Evolutionary conservation across 1,140 invertebrate genomes (phyloP), one percentile per base, ranked within the genome.

Genomic region (Orius laevigatus): DNA sequence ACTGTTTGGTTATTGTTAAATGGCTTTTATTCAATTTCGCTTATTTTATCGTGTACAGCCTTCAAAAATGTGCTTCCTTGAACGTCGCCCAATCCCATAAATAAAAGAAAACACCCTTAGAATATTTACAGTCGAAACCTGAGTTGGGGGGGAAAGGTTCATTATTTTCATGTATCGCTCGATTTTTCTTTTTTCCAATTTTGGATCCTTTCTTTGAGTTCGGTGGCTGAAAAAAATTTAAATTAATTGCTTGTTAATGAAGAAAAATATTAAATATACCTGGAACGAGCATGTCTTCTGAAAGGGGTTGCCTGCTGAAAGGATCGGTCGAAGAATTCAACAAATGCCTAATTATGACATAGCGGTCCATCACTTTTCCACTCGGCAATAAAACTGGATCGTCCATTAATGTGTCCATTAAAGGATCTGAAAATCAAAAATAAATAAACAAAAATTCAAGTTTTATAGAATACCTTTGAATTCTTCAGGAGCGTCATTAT

Each of bases 371-470:
- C 2, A 96, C 73, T 58, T 86, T 87, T 49, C 93, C 93, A 48
- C 89, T 90, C 8, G 93, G 93, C 51, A 98, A 68, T 49, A 82
- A 70, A 0, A 98, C 92, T 2, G 94, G 94, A 64, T 98, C 91
- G 1, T 81, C 81, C 93, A 98, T 97, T 14, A 98, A 64, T 0
- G 92, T 97, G 60, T 93, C 89, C 92, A 98, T 96, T 1, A 98
- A 66, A 0, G 93, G 91, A 74, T 97, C 93, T 76, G 52, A 46
- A 64, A 56, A 52, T 36, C 32, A 47, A 45, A 35, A 57, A 8
- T 50, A 12, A 42, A 51, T 20, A 25, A 20, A 46, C 35, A 48
- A 38, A 47, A 44, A 31, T 31, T 43, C 5, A 20, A 20, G 39
- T 32, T 25, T 12, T 3, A 4, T 48, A 14, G 50, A 52, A 57